Evolutionary conservation across 2,888 invertebrate species (phyloP), one percentile per base, ranked within the genome.

Genomic region (Pristionchus japonicus): DNA sequence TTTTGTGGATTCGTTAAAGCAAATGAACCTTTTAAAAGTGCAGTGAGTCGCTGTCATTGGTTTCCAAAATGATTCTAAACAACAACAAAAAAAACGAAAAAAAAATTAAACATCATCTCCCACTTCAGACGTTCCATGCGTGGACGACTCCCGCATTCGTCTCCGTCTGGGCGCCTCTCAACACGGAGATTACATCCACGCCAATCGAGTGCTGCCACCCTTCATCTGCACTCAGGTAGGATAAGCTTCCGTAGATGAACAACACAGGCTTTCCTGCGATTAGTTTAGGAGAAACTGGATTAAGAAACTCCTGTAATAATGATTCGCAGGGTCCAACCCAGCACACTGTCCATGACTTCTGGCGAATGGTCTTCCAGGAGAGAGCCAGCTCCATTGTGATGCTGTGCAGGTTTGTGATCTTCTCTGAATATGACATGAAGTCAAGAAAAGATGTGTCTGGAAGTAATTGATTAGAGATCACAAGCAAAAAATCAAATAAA

Each of bases 401-500:
- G 92, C 31, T 92, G 0, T 92, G 92, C 89, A 89, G 88, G 92
- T 91, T 67, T 82, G 89, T 82, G 61, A 61, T 20, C 20, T n/a
- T n/a, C n/a, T n/a, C n/a, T n/a, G n/a, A n/a, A 13, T 11, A 23
- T 23, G 20, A 1, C 1, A 27, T 61, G 17, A 61, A 34, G 13
- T 11, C 9, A 23, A 47, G 49, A 20, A 82, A 4, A 52, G 20
- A 23, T 84, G 15, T 15, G 23, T 15, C 17, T 11, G 37, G 40
- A 17, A 40, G 4, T 7, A 74, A 74, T 23, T 27, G 15, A 40
- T 40, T 9, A 47, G n/a, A 9, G 3, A 64, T 64, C 6, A 23
- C 23, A 27, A 64, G 6, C 17, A 6, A 4, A 47, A 27, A 47
- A 34, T 31, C 74, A 52, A 52, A 57, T n/a, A 49, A 67, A 52